Evolutionary conservation across 1,140 invertebrate genomes (phyloP).

Genomic region (Helicoverpa zea): DNA sequence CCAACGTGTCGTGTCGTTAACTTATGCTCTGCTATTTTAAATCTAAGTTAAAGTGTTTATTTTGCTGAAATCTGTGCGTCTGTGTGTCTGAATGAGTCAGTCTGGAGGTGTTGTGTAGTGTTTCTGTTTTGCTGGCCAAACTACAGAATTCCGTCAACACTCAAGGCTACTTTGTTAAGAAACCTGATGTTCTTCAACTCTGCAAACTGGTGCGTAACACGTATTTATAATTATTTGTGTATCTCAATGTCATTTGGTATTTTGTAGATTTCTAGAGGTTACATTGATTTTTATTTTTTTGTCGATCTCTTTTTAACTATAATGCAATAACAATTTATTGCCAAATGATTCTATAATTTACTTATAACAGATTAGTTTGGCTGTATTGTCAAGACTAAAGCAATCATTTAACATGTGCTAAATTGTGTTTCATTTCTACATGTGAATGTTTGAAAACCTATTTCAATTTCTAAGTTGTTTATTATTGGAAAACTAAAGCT

Average conservation of each 20-base stretch:
- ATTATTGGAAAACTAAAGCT: not conserved
- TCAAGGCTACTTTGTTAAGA: slow-evolving; percentile 60
- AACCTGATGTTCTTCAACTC: slow-evolving; percentile 51
- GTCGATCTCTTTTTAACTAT: not conserved
- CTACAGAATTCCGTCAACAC: slow-evolving; percentile 55
- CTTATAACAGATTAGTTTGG: not conserved
- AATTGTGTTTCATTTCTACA: not conserved
- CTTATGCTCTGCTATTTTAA: slow-evolving; percentile 50
- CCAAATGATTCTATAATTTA: not conserved
- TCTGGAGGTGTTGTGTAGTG: slow-evolving; percentile 21
- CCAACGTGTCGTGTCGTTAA: slow-evolving; percentile 43
- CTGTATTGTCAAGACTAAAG: not conserved
- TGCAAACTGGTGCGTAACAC: slow-evolving; percentile 47
- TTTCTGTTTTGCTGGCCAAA: slow-evolving; percentile 26
- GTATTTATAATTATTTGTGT: slow-evolving; percentile 5
- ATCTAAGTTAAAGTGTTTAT: slow-evolving; percentile 59
- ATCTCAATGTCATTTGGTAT: not conserved
- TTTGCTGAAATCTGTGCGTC: slow-evolving; percentile 32
- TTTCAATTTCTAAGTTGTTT: slow-evolving; percentile 5
- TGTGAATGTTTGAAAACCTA: not conserved
- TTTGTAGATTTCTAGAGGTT: not conserved
- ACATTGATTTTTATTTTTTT: not conserved
- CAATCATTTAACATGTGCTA: not conserved
- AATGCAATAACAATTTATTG: not conserved
- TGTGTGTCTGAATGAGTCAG: slow-evolving; percentile 32